A percentile compares a stretch with the other conserved stretches of the same genome.
These are phyloP conservation scores for Lycia hirtaria DNA, from an alignment of 2,888 invertebrate genomes.

Conservation along the genomic window DNA sequence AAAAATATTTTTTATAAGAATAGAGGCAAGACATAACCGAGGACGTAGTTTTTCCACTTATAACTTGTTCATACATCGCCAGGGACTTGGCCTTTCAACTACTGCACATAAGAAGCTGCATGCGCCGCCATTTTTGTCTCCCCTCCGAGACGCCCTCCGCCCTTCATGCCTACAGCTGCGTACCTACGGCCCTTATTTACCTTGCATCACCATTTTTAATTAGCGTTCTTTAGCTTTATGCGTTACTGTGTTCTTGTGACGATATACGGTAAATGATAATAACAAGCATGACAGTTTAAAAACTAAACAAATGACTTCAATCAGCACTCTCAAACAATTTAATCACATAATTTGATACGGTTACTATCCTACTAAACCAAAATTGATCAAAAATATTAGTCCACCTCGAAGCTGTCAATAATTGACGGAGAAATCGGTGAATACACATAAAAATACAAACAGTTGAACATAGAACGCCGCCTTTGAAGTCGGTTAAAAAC, in stretches of 20 bases:
- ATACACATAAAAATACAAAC: too few relatives aligned
- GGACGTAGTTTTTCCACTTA: neutral
- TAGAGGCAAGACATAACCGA: neutral
- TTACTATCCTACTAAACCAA: too few relatives aligned
- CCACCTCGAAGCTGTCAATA: too few relatives aligned
- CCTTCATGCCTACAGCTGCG: slow-evolving; percentile 42
- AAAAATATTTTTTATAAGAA: too few relatives aligned
- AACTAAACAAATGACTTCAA: too few relatives aligned
- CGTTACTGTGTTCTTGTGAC: slow-evolving; percentile 1
- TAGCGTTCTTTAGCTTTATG: slow-evolving; percentile 25
- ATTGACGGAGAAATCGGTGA: too few relatives aligned
- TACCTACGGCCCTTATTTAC: slow-evolving; percentile 39
- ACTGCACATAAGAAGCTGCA: slow-evolving; percentile 50
- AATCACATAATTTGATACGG: too few relatives aligned
- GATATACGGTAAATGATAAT: neutral
- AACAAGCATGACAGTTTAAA: too few relatives aligned
- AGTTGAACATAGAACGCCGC: too few relatives aligned
- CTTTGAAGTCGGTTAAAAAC: too few relatives aligned
- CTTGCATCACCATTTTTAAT: slow-evolving; percentile 38
- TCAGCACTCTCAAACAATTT: too few relatives aligned
- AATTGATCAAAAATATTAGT: too few relatives aligned
- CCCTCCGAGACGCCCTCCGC: slow-evolving; percentile 54
- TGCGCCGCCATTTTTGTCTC: slow-evolving; percentile 79
- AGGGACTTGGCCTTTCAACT: slow-evolving; percentile 10
- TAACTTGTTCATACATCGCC: neutral